A percentile compares a stretch with the other conserved stretches of the same genome.
These are phyloP conservation scores for Campylomormyrus numenius DNA, from an alignment of 2,113 vertebrate species.

Conservation along the genomic window DNA sequence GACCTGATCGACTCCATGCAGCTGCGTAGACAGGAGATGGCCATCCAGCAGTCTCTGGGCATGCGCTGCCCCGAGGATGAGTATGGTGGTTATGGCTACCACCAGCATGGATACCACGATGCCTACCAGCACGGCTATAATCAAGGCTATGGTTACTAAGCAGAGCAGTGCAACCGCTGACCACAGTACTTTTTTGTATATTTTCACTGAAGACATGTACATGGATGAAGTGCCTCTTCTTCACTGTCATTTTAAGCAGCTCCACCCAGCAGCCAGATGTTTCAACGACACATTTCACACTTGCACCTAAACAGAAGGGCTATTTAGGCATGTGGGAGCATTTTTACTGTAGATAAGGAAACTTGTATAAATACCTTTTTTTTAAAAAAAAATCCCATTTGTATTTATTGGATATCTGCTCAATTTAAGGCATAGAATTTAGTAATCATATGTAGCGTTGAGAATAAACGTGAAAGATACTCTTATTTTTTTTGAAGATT, in stretches of 20 bases:
- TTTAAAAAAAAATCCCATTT: conserved; percentile 22
- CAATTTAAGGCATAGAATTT: conserved; percentile 26
- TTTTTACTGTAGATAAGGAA: conserved; percentile 50
- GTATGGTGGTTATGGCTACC: conserved; percentile 92
- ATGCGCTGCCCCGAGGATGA: conserved; percentile 96
- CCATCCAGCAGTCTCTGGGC: conserved; percentile 92
- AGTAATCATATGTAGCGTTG: conserved; percentile 23
- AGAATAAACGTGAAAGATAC: conserved; percentile 27
- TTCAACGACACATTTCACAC: conserved; percentile 11
- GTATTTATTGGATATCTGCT: conserved; percentile 67
- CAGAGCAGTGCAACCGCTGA: conserved; percentile 33
- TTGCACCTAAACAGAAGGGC: background rate
- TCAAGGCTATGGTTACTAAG: conserved; percentile 86
- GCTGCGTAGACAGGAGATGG: conserved; percentile 95
- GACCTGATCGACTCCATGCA: conserved; percentile 99
- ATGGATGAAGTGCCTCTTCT: conserved; percentile 22
- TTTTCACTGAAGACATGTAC: conserved; percentile 4
- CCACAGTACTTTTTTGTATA: background rate
- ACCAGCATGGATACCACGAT: conserved; percentile 88
- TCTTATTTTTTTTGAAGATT: conserved; percentile 44
- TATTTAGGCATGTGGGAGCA: background rate
- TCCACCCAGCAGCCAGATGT: conserved; percentile 17
- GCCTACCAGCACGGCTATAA: conserved; percentile 88
- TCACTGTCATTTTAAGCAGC: conserved; percentile 10
- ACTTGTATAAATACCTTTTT: conserved; percentile 38